Percentiles rank a stretch among this genome's conserved stretches.
These are phyloP conservation scores for Plutella xylostella DNA, from an alignment of 2,888 invertebrate species.

Conservation along the genomic window DNA sequence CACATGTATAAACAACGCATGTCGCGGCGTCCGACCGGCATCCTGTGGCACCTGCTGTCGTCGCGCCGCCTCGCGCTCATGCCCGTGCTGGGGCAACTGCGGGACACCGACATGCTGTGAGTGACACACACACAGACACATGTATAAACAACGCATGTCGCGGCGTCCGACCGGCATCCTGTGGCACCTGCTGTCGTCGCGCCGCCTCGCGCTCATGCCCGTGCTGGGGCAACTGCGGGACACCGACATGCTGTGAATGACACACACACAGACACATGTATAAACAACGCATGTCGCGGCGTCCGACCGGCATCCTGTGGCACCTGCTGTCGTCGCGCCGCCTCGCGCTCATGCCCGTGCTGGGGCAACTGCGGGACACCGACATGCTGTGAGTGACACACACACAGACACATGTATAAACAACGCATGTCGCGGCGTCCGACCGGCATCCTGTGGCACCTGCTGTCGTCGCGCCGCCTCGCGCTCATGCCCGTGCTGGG, in stretches of 20 bases:
- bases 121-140: too few species aligned
- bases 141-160: too few species aligned
- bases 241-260: constrained; percentile 75
- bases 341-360: constrained; percentile 77
- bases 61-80: constrained; percentile 78
- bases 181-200: constrained; percentile 82
- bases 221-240: constrained; percentile 77
- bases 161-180: constrained; percentile 78
- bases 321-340: constrained; percentile 78
- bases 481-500: constrained; percentile 80
- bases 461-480: constrained; percentile 78
- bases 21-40: constrained; percentile 75
- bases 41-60: constrained; percentile 83
- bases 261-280: too few species aligned
- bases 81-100: constrained; percentile 78
- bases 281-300: too few species aligned
- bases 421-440: too few species aligned
- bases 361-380: constrained; percentile 75
- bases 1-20: too few species aligned
- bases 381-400: constrained; percentile 78
- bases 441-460: constrained; percentile 81
- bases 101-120: constrained; percentile 76
- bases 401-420: too few species aligned
- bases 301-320: constrained; percentile 85
- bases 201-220: constrained; percentile 79